Evolutionary conservation across 1,140 invertebrate species (phyloP).

Genomic region (Antheraea mylitta): DNA sequence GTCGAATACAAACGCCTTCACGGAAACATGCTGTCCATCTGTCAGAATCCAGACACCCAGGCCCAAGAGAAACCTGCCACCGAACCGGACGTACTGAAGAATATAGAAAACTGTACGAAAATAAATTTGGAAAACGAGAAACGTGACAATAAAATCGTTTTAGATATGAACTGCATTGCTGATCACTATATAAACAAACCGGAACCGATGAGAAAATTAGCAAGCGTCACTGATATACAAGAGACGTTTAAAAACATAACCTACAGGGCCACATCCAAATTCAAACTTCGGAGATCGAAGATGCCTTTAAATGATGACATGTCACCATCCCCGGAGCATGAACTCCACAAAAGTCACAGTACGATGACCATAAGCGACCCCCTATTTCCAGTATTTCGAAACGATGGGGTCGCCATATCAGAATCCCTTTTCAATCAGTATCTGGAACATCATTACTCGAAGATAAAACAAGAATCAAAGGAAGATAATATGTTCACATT

Average conservation of each 20-base stretch:
- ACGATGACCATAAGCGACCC: constrained; percentile 88
- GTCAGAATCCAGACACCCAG: constrained; percentile 78
- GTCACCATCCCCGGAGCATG: constrained; percentile 58
- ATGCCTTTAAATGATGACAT: constrained; percentile 56
- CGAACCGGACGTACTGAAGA: constrained; percentile 69
- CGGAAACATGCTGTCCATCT: constrained; percentile 85
- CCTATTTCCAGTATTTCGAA: constrained; percentile 86
- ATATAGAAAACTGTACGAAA: constrained; percentile 53
- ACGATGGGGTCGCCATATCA: constrained; percentile 86
- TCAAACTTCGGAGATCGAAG: constrained; percentile 70
- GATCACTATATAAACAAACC: constrained; percentile 75
- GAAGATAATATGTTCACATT: constrained; percentile 72
- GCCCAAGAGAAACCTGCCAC: constrained; percentile 38
- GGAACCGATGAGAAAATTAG: constrained; percentile 61
- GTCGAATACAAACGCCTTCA: constrained; percentile 86
- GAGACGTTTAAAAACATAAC: constrained; percentile 78
- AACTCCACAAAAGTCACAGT: constrained; percentile 52
- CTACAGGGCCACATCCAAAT: constrained; percentile 71
- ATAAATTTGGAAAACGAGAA: constrained; percentile 57
- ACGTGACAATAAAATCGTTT: constrained; percentile 55
- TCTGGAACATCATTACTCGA: constrained; percentile 80
- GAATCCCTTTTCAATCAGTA: constrained; percentile 85
- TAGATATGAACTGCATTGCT: constrained; percentile 62
- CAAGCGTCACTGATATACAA: constrained; percentile 79
- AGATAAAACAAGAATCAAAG: constrained; percentile 73